Base-by-base conservation (phyloP, 2,888 invertebrate genomes). In the Ennomos erosarius region DNA sequence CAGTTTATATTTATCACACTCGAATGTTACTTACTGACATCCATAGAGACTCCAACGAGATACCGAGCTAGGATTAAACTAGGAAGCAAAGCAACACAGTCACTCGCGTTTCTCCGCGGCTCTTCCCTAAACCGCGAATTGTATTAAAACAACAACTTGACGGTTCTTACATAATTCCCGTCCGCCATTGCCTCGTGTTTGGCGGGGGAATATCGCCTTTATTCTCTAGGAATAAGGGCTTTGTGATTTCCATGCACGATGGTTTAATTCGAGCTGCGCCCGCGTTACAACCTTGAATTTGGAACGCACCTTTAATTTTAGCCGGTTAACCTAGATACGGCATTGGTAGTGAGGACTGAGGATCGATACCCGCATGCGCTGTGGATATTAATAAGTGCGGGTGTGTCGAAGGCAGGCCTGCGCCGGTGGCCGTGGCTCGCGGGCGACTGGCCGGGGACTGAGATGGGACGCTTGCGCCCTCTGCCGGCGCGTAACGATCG, bases 261-360 rank as follows among this genome's bases (percentile, higher is more conserved):
- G 79, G 84, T 84, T 76, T 80, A 87, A 87, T 87, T 89, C 84
- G 78, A 81, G 86, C 86, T 88, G 90, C 88, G 90, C 89, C 84
- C 87, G 90, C 88, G 88, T 84, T 78, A 80, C 87, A 90, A 88
- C 90, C 90, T 90, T 90, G 90, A 90, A 88, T 85, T 83, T 75
- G 79, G 85, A 87, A 90, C 90, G 90, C 90, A 91, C 91, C 91
- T 91, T 90, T 90, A 90, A 90, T 87, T 90, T 89, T 91, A 91
- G 91, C 89, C 90, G 90, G 88, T 83, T 91, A 91, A 91, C 91
- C 91, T 91, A 91, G 89, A 87, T 91, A 84, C 87, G 82, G 84
- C 50, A 49, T 43, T 44, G 51, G 55, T 55, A 42, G 50, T 57
- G 58, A 53, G 55, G 84, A 16, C 16, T 16, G 16, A 16, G 79